Base-by-base conservation (phyloP, 1,140 invertebrate species). In the Portunus trituberculatus region DNA sequence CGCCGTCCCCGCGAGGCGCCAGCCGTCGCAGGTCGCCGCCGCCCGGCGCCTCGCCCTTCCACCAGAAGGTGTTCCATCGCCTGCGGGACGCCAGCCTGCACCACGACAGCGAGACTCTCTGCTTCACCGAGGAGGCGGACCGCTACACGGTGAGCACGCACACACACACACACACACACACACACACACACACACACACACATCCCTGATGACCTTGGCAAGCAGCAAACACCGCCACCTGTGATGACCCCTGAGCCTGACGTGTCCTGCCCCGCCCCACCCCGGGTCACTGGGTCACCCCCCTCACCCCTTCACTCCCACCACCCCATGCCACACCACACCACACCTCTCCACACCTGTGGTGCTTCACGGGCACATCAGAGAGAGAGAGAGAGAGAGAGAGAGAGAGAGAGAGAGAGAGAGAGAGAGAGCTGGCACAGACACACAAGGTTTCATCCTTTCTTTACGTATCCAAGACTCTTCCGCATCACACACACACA, bases 21-120 rank as follows among this genome's bases (percentile, higher is more conserved):
- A 39, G 86, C 94, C 39, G 39, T 6, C 45, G 20, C 94, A 31
- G 76, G 87, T 91, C 39, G 45, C 93, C 94, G 59, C 91, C 93
- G 84, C 90, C 95, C 2, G 83, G 88, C 31, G 94, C 95, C 67
- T 96, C 95, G 59, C 95, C 95, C 12, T 93, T 96, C 94, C 96
- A 96, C 84, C 95, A 96, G 28, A 96, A 94, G 90, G 91, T 96
- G 46, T 96, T 96, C 92, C 93, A 93, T 45, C 76, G 95, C 0
- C 88, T 96, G 28, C 93, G 96, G 76, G 95, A 96, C 67, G 90
- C 96, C 16, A 94, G 95, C 67, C 91, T 96, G 28, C 92, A 93
- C 32, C 96, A 95, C 8, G 96, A 96, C 93, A 96, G 96, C 91
- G 95, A 96, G 91, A 94, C 96, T 39, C 88, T 96, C 31, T 95